A percentile compares a stretch with the other conserved stretches of the same genome.
Conservation (phyloP, 2,888 invertebrate species). For the Euspilapteryx auroguttella region DNA sequence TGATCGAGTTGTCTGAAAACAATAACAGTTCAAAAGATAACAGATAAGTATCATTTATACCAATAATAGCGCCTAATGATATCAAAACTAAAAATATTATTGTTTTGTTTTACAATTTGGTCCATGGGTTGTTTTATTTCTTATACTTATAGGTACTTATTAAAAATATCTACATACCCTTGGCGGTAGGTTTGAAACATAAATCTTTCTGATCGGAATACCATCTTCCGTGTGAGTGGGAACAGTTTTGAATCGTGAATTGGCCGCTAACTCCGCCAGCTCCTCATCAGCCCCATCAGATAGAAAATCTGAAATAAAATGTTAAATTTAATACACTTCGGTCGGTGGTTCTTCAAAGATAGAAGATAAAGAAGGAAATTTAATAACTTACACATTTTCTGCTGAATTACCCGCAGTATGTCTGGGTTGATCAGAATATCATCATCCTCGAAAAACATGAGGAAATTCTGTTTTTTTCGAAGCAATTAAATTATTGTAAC, state of each 20-base stretch:
- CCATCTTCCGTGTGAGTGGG: slow-evolving; percentile 60
- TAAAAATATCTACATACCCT: slow-evolving; percentile 28
- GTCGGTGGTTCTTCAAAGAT: slow-evolving; percentile 3
- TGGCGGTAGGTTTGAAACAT: slow-evolving; percentile 58
- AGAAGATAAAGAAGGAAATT: slow-evolving; percentile 1
- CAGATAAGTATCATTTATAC: no score
- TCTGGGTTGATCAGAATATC: slow-evolving; percentile 30
- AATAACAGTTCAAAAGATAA: slow-evolving; percentile 4
- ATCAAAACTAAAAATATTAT: no score
- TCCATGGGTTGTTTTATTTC: no score
- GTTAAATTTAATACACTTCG: no score
- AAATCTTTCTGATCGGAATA: slow-evolving; percentile 61
- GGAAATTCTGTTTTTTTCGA: no score
- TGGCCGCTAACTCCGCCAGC: no score
- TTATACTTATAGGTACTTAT: not conserved
- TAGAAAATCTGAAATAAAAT: no score
- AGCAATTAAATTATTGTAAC: no score
- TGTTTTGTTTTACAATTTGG: no score
- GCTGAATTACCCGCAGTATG: slow-evolving; percentile 31
- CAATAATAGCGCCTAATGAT: no score
- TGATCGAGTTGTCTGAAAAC: slow-evolving; percentile 52
- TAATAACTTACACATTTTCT: slow-evolving; percentile 30
- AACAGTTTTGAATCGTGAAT: slow-evolving; percentile 24
- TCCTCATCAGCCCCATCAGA: no score
- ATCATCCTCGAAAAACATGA: slow-evolving; percentile 41